phyloP scores from a whole-genome alignment of 2,888 invertebrate genomes.

The Pocota personata region DNA sequence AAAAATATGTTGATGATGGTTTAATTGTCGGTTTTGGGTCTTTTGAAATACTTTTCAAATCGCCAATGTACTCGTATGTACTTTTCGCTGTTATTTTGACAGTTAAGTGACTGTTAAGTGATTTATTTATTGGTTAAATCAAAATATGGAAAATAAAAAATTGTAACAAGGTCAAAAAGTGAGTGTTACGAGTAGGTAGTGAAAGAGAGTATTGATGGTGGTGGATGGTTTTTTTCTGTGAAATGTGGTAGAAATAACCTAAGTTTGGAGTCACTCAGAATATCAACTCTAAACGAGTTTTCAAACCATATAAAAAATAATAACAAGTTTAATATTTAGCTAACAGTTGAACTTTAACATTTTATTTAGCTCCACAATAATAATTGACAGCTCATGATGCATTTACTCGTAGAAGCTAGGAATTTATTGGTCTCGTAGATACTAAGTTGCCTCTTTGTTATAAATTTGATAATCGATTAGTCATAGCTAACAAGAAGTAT shows the following conservation, averaged over 20 bases:
- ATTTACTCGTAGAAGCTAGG: background rate
- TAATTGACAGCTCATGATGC: background rate
- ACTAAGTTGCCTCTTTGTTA: background rate
- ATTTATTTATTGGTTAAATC: slow-evolving; percentile 18
- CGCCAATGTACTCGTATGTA: background rate
- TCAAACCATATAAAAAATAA: background rate
- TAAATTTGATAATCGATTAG: slow-evolving; percentile 4
- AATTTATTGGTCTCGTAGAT: background rate
- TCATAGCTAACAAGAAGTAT: slow-evolving; percentile 6
- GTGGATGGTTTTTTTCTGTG: background rate
- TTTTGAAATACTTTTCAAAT: background rate
- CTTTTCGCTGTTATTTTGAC: slow-evolving; percentile 11
- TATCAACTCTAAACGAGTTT: background rate
- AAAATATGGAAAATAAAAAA: background rate
- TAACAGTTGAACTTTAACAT: slow-evolving; percentile 26
- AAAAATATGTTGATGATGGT: slow-evolving; percentile 28
- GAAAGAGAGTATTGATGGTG: background rate
- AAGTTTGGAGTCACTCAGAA: background rate
- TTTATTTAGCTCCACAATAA: background rate
- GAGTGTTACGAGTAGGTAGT: too few relatives aligned
- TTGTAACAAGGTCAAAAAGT: slow-evolving; percentile 34
- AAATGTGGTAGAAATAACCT: background rate
- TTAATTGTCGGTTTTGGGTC: slow-evolving; percentile 21
- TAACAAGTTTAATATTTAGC: background rate
- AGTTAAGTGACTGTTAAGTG: slow-evolving; percentile 29